Evolutionary conservation across 2,888 invertebrate genomes (phyloP), one percentile per base, ranked within the genome.

Genomic region (Apocheima hispidaria): DNA sequence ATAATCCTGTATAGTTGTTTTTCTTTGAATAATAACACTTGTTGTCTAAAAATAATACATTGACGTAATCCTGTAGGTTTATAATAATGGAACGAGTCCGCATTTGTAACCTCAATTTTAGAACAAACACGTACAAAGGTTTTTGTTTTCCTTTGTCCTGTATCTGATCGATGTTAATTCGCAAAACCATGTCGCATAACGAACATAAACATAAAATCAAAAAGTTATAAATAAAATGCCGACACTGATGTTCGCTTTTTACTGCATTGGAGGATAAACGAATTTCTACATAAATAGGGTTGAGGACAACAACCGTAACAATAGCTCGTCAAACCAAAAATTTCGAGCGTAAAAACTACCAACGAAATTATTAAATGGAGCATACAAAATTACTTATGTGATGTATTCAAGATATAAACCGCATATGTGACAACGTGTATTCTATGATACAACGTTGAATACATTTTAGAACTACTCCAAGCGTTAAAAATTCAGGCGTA

Each of bases 401-500:
- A 55, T 51, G 10, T 38, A 41, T 54, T 49, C 43, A 30, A 36
- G 16, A 44, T 50, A 43, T 43, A 54, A 60, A 60, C 54, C 54
- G 10, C 50, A 43, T 28, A 55, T 46, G 48, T 54, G 56, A 59
- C 58, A 61, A 38, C 50, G 49, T 58, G 41, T 51, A 60, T 51
- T 41, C 53, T 41, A 26, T 40, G 21, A 41, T 44, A 53, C 40
- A 43, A 60, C 40, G 53, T 46, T 53, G 46, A 63, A 53, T 41
- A 57, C 38, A 52, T 65, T 59, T 57, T 46, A 43, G 41, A 65
- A 60, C 48, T 61, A 48, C 48, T 35, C 26, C 21, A 38, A 51
- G 49, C 53, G 59, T 57, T 48, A 38, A 52, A 67, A 55, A 61
- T 59, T 60, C 30, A 35, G n/a, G n/a, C n/a, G n/a, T n/a, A n/a